Evolutionary conservation across 2,797 vertebrate genomes (phyloP), one percentile per base, ranked within the genome.

Genomic region (Bradypus variegatus): DNA sequence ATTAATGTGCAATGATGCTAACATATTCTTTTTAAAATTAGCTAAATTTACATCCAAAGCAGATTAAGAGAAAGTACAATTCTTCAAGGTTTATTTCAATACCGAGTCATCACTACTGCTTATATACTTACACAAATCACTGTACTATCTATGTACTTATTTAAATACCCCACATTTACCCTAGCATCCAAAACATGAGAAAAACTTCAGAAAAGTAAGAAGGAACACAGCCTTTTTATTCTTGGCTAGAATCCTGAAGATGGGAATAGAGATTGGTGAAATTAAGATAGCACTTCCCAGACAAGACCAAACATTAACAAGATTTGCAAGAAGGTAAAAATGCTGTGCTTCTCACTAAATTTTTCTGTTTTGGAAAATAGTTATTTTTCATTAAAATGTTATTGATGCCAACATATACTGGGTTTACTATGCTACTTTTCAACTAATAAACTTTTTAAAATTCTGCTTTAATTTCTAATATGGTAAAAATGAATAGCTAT

Each of bases 201-300:
- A 78, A 84, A 84, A 88, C 23, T 76, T 73, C 48, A 48, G 45
- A 80, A 85, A 93, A 76, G 16, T 88, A n/a, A 33, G 53, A 75
- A 90, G 73, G 67, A 14, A 55, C n/a, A 91, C 1, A 41, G 8
- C 55, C 21, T 80, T 93, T 86, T 91, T 48, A 70, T 76, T 85
- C 60, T 80, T 85, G 53, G 75, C 3, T 91, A 65, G 58, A 93
- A 89, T 38, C n/a, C 89, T 89, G 36, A 91, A 91, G 53, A 77
- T 48, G 31, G 36, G 33, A 73, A 85, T 50, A 45, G 41, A 91
- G 11, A 25, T 48, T 91, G 25, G 25, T 81, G 45, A 91, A 91
- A 77, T 85, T 12, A 88, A 80, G 53, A 91, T 16, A 82, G 33
- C 38, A 69, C 79, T 91, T 55, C 48, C 50, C 65, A 90, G 36